Evolutionary conservation across 2,113 vertebrate species (phyloP).

Genomic region (Furnarius figulus): DNA sequence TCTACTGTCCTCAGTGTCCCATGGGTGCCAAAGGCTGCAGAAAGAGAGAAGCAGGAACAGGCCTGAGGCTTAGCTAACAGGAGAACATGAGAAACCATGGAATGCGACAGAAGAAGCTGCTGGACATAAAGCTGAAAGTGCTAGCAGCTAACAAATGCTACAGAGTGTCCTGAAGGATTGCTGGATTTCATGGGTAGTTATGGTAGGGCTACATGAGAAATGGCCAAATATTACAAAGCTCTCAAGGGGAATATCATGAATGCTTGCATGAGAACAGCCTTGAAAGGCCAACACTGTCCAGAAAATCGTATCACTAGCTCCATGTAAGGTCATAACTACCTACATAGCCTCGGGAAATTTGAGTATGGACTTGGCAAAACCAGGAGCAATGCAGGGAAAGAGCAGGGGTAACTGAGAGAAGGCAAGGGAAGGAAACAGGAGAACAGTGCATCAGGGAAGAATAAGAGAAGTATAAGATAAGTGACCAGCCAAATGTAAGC

Average conservation of each 20-base stretch:
- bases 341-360: neutral
- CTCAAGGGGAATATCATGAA: neutral
- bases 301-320: neutral
- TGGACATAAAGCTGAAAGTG: neutral
- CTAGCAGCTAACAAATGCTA: neutral
- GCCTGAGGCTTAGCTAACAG: neutral
- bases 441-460: neutral
- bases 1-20: neutral
- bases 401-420: neutral
- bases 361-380: neutral
- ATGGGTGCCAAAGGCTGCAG: neutral
- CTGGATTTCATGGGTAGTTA: neutral
- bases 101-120: neutral
- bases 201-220: neutral
- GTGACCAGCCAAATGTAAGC: neutral
- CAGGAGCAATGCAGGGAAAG: neutral
- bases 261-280: neutral
- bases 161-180: accelerated
- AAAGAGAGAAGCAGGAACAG: neutral
- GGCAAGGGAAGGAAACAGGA: neutral
- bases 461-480: neutral
- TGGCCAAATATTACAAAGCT: neutral
- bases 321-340: neutral
- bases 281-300: neutral
- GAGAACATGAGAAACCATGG: accelerated